A percentile compares a stretch with the other conserved stretches of the same genome.
phyloP scores from a whole-genome alignment of 2,888 invertebrate genomes.

The Rhamphomyia laevipes region DNA sequence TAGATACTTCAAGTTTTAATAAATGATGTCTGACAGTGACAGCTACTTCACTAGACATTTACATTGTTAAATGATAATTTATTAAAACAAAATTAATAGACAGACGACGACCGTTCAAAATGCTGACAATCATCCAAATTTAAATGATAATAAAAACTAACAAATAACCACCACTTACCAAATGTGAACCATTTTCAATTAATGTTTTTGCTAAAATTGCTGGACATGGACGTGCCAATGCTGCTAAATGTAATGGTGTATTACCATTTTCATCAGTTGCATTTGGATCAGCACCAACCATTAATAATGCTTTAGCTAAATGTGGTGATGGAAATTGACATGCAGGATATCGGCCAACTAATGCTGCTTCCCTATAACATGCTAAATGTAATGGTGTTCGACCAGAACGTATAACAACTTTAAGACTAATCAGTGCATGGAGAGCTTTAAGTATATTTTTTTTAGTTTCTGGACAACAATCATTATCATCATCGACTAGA shows the following conservation, averaged over 20 bases:
- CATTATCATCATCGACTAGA: slow-evolving; percentile 46
- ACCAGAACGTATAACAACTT: slow-evolving; percentile 50
- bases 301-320: slow-evolving; percentile 60
- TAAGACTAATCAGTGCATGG: slow-evolving; percentile 64
- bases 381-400: slow-evolving; percentile 70
- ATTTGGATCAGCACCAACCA: slow-evolving; percentile 73
- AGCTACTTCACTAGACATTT: too few relatives aligned
- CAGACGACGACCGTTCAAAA: neutral
- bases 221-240: slow-evolving; percentile 59
- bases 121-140: neutral
- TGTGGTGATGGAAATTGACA: slow-evolving; percentile 58
- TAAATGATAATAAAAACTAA: neutral
- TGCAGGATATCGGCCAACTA: slow-evolving; percentile 54
- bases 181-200: slow-evolving; percentile 60
- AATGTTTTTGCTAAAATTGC: slow-evolving; percentile 58
- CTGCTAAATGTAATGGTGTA: slow-evolving; percentile 78
- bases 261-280: slow-evolving; percentile 72
- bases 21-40: neutral
- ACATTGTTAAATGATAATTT: too few relatives aligned
- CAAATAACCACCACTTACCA: slow-evolving; percentile 23
- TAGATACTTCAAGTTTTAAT: too few relatives aligned
- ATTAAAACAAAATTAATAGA: neutral
- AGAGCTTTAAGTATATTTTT: slow-evolving; percentile 56
- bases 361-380: slow-evolving; percentile 64
- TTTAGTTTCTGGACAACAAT: slow-evolving; percentile 40